Evolutionary conservation across 2,888 invertebrate species (phyloP).

Genomic region (Sinotaia quadrata): DNA sequence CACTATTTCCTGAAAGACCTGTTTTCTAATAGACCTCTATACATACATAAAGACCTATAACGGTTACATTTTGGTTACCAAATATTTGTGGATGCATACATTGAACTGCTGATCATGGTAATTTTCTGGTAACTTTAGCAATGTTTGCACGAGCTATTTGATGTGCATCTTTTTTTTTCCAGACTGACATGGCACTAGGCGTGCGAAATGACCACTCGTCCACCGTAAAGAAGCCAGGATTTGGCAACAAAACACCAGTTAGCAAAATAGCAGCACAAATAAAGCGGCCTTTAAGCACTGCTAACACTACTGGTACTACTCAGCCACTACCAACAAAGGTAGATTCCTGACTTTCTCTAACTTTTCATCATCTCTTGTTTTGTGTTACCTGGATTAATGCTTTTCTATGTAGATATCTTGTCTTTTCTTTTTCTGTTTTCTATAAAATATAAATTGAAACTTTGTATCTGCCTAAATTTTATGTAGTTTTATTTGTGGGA

Average conservation of each 20-base stretch:
- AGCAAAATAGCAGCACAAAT: conserved; percentile 3
- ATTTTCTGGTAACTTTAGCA: too few species aligned
- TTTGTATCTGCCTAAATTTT: too few species aligned
- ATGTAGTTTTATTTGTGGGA: too few species aligned
- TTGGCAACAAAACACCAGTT: conserved; percentile 13
- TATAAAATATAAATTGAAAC: too few species aligned
- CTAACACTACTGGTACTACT: conserved; percentile 4
- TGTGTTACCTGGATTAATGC: background rate
- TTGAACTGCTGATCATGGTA: too few species aligned
- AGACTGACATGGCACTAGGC: conserved; percentile 61
- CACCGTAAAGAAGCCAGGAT: conserved; percentile 75
- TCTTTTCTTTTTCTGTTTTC: background rate
- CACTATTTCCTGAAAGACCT: too few species aligned
- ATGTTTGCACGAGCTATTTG: background rate
- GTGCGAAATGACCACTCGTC: conserved; percentile 76
- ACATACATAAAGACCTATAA: too few species aligned
- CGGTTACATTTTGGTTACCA: background rate
- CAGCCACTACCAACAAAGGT: conserved; percentile 17
- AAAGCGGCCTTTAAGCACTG: conserved; percentile 10
- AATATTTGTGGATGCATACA: background rate
- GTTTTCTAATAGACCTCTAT: too few species aligned
- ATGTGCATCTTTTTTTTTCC: conserved; percentile 28
- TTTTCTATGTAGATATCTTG: background rate
- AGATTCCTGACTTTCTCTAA: background rate
- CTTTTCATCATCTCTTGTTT: background rate